Percentiles rank a stretch among this genome's conserved stretches.
phyloP scores from a whole-genome alignment of 2,888 invertebrate species.

The Cerastis leucographa region DNA sequence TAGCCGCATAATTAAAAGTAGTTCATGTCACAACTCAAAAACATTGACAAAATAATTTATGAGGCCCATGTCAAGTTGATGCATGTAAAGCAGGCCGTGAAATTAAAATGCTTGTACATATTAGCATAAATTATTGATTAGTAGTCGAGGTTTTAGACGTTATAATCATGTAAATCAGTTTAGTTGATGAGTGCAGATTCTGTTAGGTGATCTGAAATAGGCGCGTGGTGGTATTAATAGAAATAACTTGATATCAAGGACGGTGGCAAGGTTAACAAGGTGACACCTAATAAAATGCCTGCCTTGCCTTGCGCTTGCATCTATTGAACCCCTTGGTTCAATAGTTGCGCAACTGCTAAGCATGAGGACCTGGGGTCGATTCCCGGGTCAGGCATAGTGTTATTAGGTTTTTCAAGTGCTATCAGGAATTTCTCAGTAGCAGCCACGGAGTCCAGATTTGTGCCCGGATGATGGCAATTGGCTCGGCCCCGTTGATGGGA shows the following conservation, averaged over 20 bases:
- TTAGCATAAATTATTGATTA: slow-evolving; percentile 41
- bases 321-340: no score
- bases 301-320: no score
- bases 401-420: no score
- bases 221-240: not conserved
- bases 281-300: no score
- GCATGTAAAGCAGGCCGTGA: slow-evolving; percentile 33
- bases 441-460: no score
- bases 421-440: no score
- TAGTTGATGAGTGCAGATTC: not conserved
- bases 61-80: slow-evolving; percentile 27
- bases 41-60: slow-evolving; percentile 40
- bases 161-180: slow-evolving; percentile 22
- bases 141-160: slow-evolving; percentile 12
- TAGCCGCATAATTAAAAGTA: slow-evolving; percentile 22
- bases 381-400: no score
- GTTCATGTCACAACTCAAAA: slow-evolving; percentile 24
- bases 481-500: no score
- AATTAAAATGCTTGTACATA: slow-evolving; percentile 15
- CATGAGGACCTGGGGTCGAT: no score
- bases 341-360: no score
- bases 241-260: slow-evolving; percentile 14
- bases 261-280: not conserved
- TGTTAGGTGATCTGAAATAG: slow-evolving; percentile 3
- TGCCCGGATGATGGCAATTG: no score